Evolutionary conservation across 2,888 invertebrate genomes (phyloP).

Genomic region (Tetragonula carbonaria): DNA sequence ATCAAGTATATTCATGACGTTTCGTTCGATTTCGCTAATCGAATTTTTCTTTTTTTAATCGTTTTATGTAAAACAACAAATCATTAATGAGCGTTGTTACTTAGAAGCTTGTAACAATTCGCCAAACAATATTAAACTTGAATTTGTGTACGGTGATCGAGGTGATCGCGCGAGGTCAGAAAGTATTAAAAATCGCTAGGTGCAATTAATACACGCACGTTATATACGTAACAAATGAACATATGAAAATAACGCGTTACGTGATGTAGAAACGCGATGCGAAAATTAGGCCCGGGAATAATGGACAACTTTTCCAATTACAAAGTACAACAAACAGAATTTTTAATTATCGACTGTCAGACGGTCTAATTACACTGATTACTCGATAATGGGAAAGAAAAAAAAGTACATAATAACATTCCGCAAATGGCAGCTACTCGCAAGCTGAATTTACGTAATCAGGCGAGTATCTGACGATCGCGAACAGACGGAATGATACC

Average conservation of each 20-base stretch:
- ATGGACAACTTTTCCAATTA: neutral
- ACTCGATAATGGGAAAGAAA: too few species aligned
- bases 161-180: too few species aligned
- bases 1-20: neutral
- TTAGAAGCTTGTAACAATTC: neutral
- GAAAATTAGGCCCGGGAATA: neutral
- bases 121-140: neutral
- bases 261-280: neutral
- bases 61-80: neutral
- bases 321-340: neutral
- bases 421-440: neutral
- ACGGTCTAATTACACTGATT: constrained; percentile 30
- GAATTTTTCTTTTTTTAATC: neutral
- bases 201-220: neutral
- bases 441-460: constrained; percentile 24
- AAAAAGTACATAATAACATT: neutral
- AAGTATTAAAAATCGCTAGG: too few species aligned
- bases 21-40: neutral
- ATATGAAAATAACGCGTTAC: neutral
- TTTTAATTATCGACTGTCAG: constrained; percentile 2
- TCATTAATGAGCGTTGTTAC: neutral
- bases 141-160: too few species aligned
- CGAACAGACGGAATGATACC: neutral
- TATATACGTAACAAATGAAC: neutral
- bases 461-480: constrained; percentile 18